Evolutionary conservation across 1,140 invertebrate genomes (phyloP), one percentile per base, ranked within the genome.

Genomic region (Diploscapter pachys): DNA sequence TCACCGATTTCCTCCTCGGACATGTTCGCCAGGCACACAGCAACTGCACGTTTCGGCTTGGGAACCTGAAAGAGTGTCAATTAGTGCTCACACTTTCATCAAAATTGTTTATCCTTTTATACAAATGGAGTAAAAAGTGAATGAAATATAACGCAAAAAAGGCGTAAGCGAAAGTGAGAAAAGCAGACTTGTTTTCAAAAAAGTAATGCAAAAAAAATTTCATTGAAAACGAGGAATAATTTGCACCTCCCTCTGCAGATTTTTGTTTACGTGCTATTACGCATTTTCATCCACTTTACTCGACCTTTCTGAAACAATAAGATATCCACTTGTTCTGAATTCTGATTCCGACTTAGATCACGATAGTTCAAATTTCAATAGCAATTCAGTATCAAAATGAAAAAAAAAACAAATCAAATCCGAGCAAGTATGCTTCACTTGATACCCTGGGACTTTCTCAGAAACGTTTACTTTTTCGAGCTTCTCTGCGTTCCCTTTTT

Each of bases 1-100:
- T 79, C 73, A 59, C 78, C 75, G 48, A 83, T 76, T 61, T 74
- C 73, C 4, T 68, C 65, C 55, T 74, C 73, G 4, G 73, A 68
- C 73, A 74, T 66, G n/a, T 74, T 74, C n/a, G 70, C 73, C 11
- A 74, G 66, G 4, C 65, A 74, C n/a, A 74, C 73, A 49, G 63
- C 63, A 5, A 67, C 50, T 11, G 73, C 65, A 9, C 73, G 73
- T 2, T 65, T 48, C 56, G 50, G 11, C 59, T 74, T 74, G 6
- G 65, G 71, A 9, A 59, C 9, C 9, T 59, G 9, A 59, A 11
- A 59, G 57, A 31, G 31, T 31, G 9, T 11, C 9, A 59, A 59
- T 59, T 11, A 59, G 57, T 31, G 31, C 57, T 59, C 31, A 59
- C 9, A 2, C 9, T 11, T 11, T 11, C 31, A 59, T 11, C 9